Evolutionary conservation across 2,888 invertebrate genomes (phyloP).

Genomic region (Drosophila greeni): DNA sequence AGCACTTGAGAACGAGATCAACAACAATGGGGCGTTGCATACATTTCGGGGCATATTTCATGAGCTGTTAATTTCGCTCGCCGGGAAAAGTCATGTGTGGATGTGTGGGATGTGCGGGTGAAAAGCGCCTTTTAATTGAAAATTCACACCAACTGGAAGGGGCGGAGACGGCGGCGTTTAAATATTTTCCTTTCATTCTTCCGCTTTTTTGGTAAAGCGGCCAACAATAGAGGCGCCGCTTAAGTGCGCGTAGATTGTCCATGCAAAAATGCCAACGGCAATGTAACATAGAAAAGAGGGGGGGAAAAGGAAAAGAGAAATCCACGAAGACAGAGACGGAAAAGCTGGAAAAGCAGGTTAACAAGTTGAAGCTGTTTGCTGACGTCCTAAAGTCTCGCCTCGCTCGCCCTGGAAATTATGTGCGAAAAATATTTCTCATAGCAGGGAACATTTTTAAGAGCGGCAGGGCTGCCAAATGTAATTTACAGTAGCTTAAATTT

Average conservation of each 20-base stretch:
- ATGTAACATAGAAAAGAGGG: background rate
- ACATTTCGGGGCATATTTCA: conserved; percentile 63
- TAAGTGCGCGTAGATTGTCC: conserved; percentile 64
- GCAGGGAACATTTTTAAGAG: conserved; percentile 10
- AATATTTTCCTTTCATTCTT: conserved; percentile 59
- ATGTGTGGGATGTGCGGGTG: conserved; percentile 21
- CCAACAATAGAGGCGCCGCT: conserved; percentile 43
- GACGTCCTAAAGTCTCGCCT: conserved; percentile 33
- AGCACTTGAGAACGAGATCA: conserved; percentile 18
- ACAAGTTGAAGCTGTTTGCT: conserved; percentile 62
- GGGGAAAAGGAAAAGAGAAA: conserved; percentile 1
- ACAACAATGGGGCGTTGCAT: conserved; percentile 49
- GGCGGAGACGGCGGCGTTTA: conserved; percentile 49
- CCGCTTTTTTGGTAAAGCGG: conserved; percentile 37
- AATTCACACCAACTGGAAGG: conserved; percentile 50
- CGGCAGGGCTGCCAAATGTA: background rate
- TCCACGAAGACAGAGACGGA: conserved; percentile 1
- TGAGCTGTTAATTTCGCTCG: conserved; percentile 62
- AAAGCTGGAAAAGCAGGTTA: conserved; percentile 60
- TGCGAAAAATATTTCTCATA: conserved; percentile 52
- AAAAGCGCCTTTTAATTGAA: conserved; percentile 63
- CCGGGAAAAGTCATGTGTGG: conserved; percentile 45
- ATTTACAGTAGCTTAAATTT: background rate
- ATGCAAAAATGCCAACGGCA: conserved; percentile 51
- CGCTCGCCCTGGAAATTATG: conserved; percentile 37